A percentile compares a stretch with the other conserved stretches of the same genome.
Conservation (phyloP, 2,888 invertebrate genomes). For the Drosophila dives region DNA sequence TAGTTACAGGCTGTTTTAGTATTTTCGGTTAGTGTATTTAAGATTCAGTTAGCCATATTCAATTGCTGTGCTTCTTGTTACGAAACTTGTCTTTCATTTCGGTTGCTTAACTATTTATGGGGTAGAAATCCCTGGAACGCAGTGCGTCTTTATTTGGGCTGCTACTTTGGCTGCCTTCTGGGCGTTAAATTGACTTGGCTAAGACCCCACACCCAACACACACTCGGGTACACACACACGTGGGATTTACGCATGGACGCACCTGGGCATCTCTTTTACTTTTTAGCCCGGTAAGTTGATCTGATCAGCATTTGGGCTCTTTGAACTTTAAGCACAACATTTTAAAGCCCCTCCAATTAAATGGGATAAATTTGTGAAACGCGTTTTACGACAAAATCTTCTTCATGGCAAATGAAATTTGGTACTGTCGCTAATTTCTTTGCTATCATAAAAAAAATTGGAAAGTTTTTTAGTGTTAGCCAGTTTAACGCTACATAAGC, state of each 20-base stretch:
- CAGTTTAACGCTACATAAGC: slow-evolving; percentile 54
- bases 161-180: slow-evolving; percentile 77
- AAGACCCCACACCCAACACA: slow-evolving; percentile 27
- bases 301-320: slow-evolving; percentile 38
- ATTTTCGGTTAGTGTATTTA: neutral
- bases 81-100: slow-evolving; percentile 66
- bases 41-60: neutral
- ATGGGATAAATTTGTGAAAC: slow-evolving; percentile 45
- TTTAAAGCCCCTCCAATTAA: slow-evolving; percentile 57
- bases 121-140: slow-evolving; percentile 74
- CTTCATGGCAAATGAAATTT: slow-evolving; percentile 54
- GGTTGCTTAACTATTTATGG: slow-evolving; percentile 78
- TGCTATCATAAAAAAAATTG: neutral
- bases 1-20: neutral
- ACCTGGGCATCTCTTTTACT: slow-evolving; percentile 39
- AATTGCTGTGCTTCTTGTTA: neutral
- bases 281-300: slow-evolving; percentile 45
- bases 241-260: slow-evolving; percentile 45
- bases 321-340: slow-evolving; percentile 63
- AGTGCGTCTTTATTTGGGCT: slow-evolving; percentile 77
- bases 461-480: slow-evolving; percentile 43
- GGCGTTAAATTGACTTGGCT: slow-evolving; percentile 78
- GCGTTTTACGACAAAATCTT: slow-evolving; percentile 47
- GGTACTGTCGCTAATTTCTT: slow-evolving; percentile 64
- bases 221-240: slow-evolving; percentile 52